These are phyloP conservation scores for Hipparchia sbordonii DNA, from an alignment of 2,888 invertebrate species.

Conservation along the genomic window DNA sequence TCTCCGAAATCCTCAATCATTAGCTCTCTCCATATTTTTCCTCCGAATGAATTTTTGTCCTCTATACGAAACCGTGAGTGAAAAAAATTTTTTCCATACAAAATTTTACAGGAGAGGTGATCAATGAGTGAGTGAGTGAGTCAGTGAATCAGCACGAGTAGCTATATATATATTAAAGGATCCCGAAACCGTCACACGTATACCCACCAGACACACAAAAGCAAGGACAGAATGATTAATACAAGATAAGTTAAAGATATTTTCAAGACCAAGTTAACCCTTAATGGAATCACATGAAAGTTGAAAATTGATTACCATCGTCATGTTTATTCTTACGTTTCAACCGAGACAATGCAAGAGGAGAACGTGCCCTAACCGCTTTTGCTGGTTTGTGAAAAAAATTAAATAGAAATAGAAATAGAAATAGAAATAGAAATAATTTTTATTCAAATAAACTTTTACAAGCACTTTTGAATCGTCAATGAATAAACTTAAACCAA, in stretches of 20 bases:
- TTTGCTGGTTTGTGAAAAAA: slow-evolving; percentile 69
- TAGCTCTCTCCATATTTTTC: no score
- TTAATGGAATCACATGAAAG: slow-evolving; percentile 60
- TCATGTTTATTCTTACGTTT: slow-evolving; percentile 55
- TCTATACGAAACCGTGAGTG: no score
- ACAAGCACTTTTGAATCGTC: no score
- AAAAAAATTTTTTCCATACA: no score
- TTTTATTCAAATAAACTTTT: no score
- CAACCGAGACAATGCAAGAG: slow-evolving; percentile 62
- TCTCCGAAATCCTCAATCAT: no score
- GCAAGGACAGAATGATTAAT: slow-evolving; percentile 62
- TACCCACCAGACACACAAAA: slow-evolving; percentile 77
- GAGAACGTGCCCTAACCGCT: slow-evolving; percentile 80
- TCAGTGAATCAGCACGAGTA: no score
- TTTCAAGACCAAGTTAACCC: slow-evolving; percentile 38
- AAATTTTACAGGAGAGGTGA: no score
- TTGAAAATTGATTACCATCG: slow-evolving; percentile 50
- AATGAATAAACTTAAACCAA: slow-evolving; percentile 49
- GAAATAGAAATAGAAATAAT: no score
- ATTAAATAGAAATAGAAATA: no score
- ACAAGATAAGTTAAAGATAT: slow-evolving; percentile 55
- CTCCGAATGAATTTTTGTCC: no score
- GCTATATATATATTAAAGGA: slow-evolving; percentile 79
- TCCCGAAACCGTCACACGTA: slow-evolving; percentile 73
- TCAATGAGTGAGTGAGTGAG: no score